These are phyloP conservation scores for Tetragnatha montana DNA, from an alignment of 2,888 invertebrate species.

Conservation along the genomic window DNA sequence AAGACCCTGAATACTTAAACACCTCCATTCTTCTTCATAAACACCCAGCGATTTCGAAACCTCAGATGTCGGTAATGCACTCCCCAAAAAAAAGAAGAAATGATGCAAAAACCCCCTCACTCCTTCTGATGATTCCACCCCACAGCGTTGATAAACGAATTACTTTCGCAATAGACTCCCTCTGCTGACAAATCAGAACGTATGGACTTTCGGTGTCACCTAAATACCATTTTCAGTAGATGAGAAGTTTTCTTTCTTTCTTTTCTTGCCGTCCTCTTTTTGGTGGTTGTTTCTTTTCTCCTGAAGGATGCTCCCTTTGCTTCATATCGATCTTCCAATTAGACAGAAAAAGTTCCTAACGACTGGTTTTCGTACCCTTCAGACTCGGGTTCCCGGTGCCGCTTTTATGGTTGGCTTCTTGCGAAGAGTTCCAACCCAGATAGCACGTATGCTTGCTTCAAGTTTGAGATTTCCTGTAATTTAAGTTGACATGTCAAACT, in stretches of 20 bases:
- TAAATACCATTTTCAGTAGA: slow-evolving; percentile 43
- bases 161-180: slow-evolving; percentile 49
- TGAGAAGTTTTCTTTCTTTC: slow-evolving; percentile 22
- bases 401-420: slow-evolving; percentile 4
- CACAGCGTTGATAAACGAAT: slow-evolving; percentile 56
- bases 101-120: slow-evolving; percentile 30
- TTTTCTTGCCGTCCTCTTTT: not conserved
- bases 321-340: slow-evolving; percentile 52
- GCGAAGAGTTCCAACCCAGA: not conserved
- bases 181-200: slow-evolving; percentile 64
- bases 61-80: slow-evolving; percentile 29
- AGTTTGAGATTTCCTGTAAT: too few species aligned
- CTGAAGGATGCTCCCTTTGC: slow-evolving; percentile 24
- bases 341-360: slow-evolving; percentile 44
- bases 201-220: slow-evolving; percentile 55
- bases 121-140: slow-evolving; percentile 19
- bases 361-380: slow-evolving; percentile 17
- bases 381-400: not conserved
- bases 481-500: too few species aligned
- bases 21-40: slow-evolving; percentile 45
- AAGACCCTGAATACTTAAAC: slow-evolving; percentile 2
- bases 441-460: too few species aligned
- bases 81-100: not conserved
- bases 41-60: slow-evolving; percentile 17
- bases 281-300: slow-evolving; percentile 3